Base-by-base conservation (phyloP, 1,140 invertebrate genomes). In the Fopius arisanus region DNA sequence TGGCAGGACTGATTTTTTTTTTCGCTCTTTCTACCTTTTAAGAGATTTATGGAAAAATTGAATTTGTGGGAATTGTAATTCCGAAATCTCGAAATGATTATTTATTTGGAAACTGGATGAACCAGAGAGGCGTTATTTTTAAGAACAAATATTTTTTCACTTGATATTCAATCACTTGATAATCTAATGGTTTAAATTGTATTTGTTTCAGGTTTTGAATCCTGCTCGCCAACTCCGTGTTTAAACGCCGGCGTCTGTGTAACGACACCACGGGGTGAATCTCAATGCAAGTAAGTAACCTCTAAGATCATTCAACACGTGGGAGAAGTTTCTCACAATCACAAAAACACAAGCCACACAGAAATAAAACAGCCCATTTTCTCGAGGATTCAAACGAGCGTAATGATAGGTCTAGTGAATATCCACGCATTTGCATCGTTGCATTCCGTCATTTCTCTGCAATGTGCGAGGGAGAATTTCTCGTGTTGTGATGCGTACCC, bases 221-320 rank as follows among this genome's bases (percentile, higher is more conserved):
- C 94, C 69, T 96, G 95, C 88, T 94, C 93, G 63, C 94, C 95
- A 31, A 96, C 93, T 82, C 95, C 95, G 3, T 96, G 95, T 86
- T 93, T 94, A 83, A 95, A 96, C 89, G 91, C 91, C 66, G 95
- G 94, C 41, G 89, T 89, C 6, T 96, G 95, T 83, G 83, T 94
- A 28, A 93, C 93, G 10, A 90, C 91, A 72, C 89, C 90, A 31
- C 88, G 91, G 73, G 92, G 91, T 74, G 92, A 95, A 85, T 93
- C 92, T 29, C 92, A 91, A 84, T 96, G 95, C 95, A 94, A 95
- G 95, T 96, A 90, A 96, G 94, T 95, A 48, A 48, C 54, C 43
- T 7, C 9, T 31, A 43, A 43, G 21, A 80, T 78, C 77, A 78
- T 82, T 76, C n/a, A 72, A 41, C 43, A 48, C n/a, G 14, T 37